Conservation (phyloP, 2,888 invertebrate genomes). For the Cepaea hortensis region DNA sequence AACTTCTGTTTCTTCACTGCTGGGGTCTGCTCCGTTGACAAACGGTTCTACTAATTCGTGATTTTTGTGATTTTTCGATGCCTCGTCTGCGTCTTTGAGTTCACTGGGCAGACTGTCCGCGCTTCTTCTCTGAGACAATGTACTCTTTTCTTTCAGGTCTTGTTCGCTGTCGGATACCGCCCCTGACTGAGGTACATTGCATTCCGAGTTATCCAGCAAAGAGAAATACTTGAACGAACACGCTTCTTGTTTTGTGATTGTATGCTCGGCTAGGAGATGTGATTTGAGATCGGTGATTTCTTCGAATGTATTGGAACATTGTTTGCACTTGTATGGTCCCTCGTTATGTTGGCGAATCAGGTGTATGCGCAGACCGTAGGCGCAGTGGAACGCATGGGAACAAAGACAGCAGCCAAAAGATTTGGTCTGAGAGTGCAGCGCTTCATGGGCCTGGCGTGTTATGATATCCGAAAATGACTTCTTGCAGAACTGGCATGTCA, state of each 20-base stretch:
- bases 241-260: conserved; percentile 41
- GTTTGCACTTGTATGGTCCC: conserved; percentile 65
- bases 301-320: conserved; percentile 52
- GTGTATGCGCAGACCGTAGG: conserved; percentile 62
- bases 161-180: conserved; percentile 36
- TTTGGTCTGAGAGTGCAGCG: conserved; percentile 41
- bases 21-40: conserved; percentile 54
- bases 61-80: conserved; percentile 31
- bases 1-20: conserved; percentile 62
- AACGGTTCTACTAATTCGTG: conserved; percentile 53
- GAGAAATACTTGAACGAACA: conserved; percentile 45
- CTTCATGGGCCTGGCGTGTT: conserved; percentile 43
- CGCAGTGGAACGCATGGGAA: conserved; percentile 42
- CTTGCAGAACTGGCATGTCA: conserved; percentile 37
- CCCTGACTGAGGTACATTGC: conserved; percentile 9
- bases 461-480: conserved; percentile 33
- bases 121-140: conserved; percentile 34
- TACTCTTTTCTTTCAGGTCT: conserved; percentile 31
- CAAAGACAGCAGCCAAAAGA: conserved; percentile 38
- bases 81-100: conserved; percentile 31
- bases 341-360: conserved; percentile 63
- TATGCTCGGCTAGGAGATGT: conserved; percentile 34
- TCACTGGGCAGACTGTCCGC: conserved; percentile 37
- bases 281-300: conserved; percentile 24
- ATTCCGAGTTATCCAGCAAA: conserved; percentile 29